phyloP scores from a whole-genome alignment of 2,888 invertebrate species.

The Atethmia centrago region DNA sequence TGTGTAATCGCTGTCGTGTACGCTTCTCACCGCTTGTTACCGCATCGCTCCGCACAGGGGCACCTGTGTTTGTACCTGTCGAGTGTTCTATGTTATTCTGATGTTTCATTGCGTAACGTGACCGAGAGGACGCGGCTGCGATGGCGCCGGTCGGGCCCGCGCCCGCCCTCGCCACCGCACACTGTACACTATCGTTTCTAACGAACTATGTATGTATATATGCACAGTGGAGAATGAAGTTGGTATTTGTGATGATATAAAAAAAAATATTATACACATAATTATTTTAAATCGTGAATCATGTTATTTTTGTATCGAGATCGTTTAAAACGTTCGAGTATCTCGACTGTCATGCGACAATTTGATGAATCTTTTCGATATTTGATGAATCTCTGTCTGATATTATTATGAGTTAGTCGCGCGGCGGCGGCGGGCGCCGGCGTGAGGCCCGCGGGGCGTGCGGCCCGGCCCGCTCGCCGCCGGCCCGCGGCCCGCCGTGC shows the following conservation, averaged over 20 bases:
- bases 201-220: conserved; percentile 88
- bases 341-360: conserved; percentile 72
- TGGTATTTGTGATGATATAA: conserved; percentile 85
- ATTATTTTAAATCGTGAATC: conserved; percentile 82
- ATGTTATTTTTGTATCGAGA: conserved; percentile 87
- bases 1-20: conserved; percentile 87
- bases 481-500: conserved; percentile 23
- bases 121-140: conserved; percentile 72
- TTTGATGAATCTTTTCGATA: conserved; percentile 72
- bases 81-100: conserved; percentile 70
- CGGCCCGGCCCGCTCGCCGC: conserved; percentile 59
- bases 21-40: conserved; percentile 88
- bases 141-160: conserved; percentile 65
- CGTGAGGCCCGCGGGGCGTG: conserved; percentile 35
- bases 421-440: conserved; percentile 45
- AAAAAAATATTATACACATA: conserved; percentile 78
- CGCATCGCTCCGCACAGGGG: conserved; percentile 77
- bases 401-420: conserved; percentile 50
- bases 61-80: conserved; percentile 74
- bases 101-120: conserved; percentile 72
- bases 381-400: conserved; percentile 71
- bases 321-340: conserved; percentile 77
- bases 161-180: conserved; percentile 63
- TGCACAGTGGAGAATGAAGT: conserved; percentile 86
- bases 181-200: conserved; percentile 73